Percentiles rank a stretch among this genome's conserved stretches.
These are phyloP conservation scores for Chelidonichthys spinosus DNA, from an alignment of 2,797 vertebrate genomes.

Conservation along the genomic window DNA sequence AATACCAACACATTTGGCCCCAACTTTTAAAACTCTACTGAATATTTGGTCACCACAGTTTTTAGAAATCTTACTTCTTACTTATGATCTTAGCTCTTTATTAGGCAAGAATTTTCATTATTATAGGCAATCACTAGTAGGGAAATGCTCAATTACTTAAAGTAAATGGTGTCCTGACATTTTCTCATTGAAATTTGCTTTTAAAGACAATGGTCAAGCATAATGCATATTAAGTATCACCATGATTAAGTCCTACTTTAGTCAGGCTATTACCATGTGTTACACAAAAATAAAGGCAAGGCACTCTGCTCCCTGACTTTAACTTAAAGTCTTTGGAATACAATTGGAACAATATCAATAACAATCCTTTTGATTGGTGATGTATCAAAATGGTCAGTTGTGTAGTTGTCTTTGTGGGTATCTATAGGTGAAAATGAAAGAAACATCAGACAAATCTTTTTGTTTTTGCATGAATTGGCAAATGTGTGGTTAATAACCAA, in stretches of 20 bases:
- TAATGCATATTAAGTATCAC: not conserved
- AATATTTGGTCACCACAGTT: not conserved
- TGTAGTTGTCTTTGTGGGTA: slow-evolving; percentile 17
- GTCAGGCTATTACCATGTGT: not conserved
- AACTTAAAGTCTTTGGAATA: not conserved
- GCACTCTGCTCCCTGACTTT: not conserved
- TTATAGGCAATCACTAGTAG: not conserved
- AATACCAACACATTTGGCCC: not conserved
- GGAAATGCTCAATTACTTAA: not conserved
- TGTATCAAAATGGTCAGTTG: slow-evolving; percentile 13
- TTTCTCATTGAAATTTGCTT: slow-evolving; percentile 1
- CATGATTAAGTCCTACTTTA: not conserved
- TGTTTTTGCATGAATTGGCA: slow-evolving; percentile 71
- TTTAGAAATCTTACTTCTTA: not conserved
- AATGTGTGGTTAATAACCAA: slow-evolving; percentile 77
- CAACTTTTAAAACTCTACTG: slow-evolving; percentile 1
- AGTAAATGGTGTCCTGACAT: not conserved
- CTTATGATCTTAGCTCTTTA: not conserved
- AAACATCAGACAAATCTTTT: slow-evolving; percentile 23
- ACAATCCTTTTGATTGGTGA: not conserved
- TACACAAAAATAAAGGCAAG: not conserved
- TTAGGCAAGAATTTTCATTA: not conserved
- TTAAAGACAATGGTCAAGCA: not conserved
- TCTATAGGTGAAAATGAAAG: not conserved
- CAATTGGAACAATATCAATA: not conserved